A percentile compares a stretch with the other conserved stretches of the same genome.
Evolutionary conservation across 2,888 invertebrate species (phyloP).

Genomic region (Lasioglossum oenotherae): DNA sequence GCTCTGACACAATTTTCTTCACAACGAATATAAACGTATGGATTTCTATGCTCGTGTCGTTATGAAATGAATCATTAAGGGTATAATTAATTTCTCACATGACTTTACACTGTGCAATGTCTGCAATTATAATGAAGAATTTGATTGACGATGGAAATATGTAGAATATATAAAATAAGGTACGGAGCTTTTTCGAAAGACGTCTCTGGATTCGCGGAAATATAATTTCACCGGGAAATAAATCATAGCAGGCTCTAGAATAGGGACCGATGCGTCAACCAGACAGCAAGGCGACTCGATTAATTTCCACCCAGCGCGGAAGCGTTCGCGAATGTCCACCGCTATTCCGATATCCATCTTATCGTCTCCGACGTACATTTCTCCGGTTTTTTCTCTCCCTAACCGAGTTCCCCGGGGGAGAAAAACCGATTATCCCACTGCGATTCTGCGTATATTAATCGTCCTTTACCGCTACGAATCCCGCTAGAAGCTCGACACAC

Average conservation of each 20-base stretch:
- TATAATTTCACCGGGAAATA: not conserved
- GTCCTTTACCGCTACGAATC: slow-evolving; percentile 60
- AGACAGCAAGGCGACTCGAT: slow-evolving; percentile 1
- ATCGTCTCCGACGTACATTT: slow-evolving; percentile 11
- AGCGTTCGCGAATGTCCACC: not conserved
- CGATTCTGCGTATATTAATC: slow-evolving; percentile 48
- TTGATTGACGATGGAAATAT: too few relatives aligned
- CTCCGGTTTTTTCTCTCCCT: not conserved
- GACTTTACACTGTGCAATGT: too few relatives aligned
- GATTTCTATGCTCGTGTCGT: too few relatives aligned
- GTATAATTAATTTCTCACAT: too few relatives aligned
- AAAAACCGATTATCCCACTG: slow-evolving; percentile 46
- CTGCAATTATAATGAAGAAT: too few relatives aligned
- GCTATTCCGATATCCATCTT: slow-evolving; percentile 28
- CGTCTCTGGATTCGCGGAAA: not conserved
- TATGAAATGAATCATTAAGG: too few relatives aligned
- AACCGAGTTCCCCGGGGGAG: slow-evolving; percentile 15
- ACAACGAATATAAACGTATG: too few relatives aligned
- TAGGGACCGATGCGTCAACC: slow-evolving; percentile 1
- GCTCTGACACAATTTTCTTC: too few relatives aligned
- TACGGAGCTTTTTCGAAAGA: not conserved
- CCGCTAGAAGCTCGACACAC: slow-evolving; percentile 49
- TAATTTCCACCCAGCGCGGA: slow-evolving; percentile 24
- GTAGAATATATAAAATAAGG: too few relatives aligned
- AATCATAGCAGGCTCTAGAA: not conserved